Percentiles rank a stretch among this genome's conserved stretches.
Conservation (phyloP, 2,113 vertebrate species). For the Pavo muticus region DNA sequence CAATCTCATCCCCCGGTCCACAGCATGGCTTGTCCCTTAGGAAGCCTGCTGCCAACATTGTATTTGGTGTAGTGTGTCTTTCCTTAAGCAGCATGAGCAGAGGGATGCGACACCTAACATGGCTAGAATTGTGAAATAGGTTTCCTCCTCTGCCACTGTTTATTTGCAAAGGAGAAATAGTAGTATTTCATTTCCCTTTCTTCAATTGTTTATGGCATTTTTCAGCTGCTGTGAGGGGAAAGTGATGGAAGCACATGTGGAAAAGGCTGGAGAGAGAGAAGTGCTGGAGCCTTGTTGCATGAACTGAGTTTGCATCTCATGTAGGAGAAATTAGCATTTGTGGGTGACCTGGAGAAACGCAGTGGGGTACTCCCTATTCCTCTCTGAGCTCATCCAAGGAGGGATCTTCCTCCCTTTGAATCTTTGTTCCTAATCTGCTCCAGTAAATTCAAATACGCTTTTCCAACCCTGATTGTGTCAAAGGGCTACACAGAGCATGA, state of each 20-base stretch:
- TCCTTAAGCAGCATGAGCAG: background rate
- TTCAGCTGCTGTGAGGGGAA: background rate
- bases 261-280: background rate
- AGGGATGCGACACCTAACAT: background rate
- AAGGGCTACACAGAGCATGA: background rate
- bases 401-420: background rate
- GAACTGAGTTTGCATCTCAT: background rate
- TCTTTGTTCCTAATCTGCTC: background rate
- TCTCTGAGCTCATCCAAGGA: background rate
- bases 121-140: fast-evolving
- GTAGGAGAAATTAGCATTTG: background rate
- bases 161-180: background rate
- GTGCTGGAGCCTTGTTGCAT: background rate
- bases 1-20: background rate
- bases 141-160: background rate
- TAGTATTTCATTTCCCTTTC: background rate
- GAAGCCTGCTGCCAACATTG: background rate
- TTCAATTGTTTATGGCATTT: background rate
- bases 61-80: background rate
- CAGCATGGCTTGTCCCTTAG: background rate
- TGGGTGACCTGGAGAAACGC: background rate
- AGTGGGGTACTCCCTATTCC: no score
- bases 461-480: background rate
- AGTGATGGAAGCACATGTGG: background rate
- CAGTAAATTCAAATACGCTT: background rate